Percentiles rank a stretch among this genome's conserved stretches.
Evolutionary conservation across 2,888 invertebrate genomes (phyloP).

Genomic region (Xanthostigma xanthostigma): DNA sequence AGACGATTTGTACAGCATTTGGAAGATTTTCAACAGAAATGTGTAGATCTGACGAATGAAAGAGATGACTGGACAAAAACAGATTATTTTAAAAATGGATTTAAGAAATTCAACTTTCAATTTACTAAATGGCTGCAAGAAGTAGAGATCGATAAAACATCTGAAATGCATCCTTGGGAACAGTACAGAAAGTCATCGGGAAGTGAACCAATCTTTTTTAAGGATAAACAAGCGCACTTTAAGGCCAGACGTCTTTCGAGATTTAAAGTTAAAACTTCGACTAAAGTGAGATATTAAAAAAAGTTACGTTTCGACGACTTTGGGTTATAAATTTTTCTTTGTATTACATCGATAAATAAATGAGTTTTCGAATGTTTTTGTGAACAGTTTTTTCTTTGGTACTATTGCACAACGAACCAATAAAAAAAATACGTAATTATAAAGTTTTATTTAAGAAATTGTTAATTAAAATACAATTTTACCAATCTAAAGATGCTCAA

Average conservation of each 20-base stretch:
- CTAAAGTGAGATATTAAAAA: slow-evolving; percentile 12
- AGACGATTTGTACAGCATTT: slow-evolving; percentile 43
- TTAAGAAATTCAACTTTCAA: slow-evolving; percentile 30
- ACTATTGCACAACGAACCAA: no score
- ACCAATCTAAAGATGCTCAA: no score
- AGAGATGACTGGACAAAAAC: not conserved
- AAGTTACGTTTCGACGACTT: no score
- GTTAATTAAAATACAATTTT: no score
- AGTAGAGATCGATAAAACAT: slow-evolving; percentile 30
- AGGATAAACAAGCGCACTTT: slow-evolving; percentile 22
- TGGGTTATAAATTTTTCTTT: no score
- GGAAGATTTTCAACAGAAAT: slow-evolving; percentile 42
- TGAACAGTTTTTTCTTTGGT: no score
- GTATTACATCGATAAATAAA: no score
- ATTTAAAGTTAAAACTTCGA: slow-evolving; percentile 23
- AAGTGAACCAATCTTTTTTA: slow-evolving; percentile 20
- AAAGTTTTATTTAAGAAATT: no score
- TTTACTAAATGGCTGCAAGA: slow-evolving; percentile 33
- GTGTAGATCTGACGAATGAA: slow-evolving; percentile 22
- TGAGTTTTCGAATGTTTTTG: no score
- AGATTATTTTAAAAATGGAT: slow-evolving; percentile 21
- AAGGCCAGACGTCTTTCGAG: slow-evolving; percentile 22
- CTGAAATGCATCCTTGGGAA: slow-evolving; percentile 45
- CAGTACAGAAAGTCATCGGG: slow-evolving; percentile 34
- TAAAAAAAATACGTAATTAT: no score